These are phyloP conservation scores for Sebastes matsubarae DNA, from an alignment of 2,797 vertebrate species.

Conservation along the genomic window DNA sequence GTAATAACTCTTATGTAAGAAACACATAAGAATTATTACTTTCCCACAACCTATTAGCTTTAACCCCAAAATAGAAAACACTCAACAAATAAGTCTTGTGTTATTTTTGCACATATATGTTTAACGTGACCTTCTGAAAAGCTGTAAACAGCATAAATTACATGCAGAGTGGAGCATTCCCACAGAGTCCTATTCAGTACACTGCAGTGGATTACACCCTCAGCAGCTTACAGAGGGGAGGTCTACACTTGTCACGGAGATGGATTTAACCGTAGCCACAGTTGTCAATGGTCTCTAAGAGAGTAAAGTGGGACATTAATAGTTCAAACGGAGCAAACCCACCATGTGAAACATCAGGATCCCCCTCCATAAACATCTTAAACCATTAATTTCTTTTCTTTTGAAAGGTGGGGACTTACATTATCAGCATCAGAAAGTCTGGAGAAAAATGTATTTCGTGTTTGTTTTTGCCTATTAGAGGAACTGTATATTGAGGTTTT, in stretches of 20 bases:
- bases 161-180: constrained; percentile 12
- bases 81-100: background rate
- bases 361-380: background rate
- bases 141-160: constrained; percentile 29
- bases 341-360: constrained; percentile 1
- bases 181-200: constrained; percentile 5
- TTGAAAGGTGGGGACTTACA: background rate
- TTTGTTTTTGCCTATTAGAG: background rate
- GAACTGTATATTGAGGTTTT: background rate
- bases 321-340: background rate
- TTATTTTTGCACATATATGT: background rate
- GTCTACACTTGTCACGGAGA: constrained; percentile 15
- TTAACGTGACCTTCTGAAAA: constrained; percentile 7
- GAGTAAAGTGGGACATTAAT: background rate
- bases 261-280: constrained; percentile 15
- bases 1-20: background rate
- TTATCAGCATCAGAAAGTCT: background rate
- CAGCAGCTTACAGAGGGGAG: constrained; percentile 19
- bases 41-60: background rate
- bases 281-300: constrained; percentile 20
- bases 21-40: background rate
- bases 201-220: constrained; percentile 30
- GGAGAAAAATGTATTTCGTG: background rate
- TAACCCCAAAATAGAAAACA: background rate
- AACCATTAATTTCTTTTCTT: background rate